Evolutionary conservation across 1,140 invertebrate genomes (phyloP), one percentile per base, ranked within the genome.

Genomic region (Coptotermes formosanus): DNA sequence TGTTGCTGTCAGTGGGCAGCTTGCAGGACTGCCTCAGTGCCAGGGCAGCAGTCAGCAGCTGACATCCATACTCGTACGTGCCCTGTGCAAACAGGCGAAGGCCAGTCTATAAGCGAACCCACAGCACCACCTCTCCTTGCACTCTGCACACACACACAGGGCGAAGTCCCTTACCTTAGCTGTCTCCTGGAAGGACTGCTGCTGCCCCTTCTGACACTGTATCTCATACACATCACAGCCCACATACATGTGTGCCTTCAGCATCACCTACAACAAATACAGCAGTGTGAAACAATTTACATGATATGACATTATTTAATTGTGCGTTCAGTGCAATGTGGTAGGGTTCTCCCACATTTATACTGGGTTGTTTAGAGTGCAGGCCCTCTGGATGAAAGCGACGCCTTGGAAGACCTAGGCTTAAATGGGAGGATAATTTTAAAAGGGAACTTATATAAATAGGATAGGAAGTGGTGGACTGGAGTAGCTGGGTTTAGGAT

Each of bases 31-130:
- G 93, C 84, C 96, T 90, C 25, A 97, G 89, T n/a, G 95, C 92
- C 75, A 95, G 90, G n/a, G 95, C 94, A 23, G 95, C 95, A 88
- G 95, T 94, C 21, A 96, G 91, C 84, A 96, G 89, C 90, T 96
- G 95, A 88, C 94, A 95, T 9, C 96, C 96, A 89, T 96, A 97
- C 84, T 96, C 94, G 89, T 95, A 96, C 6, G 95, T 96, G 52
- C 94, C 94, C 95, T 96, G 87, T 6, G 25, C 23, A 23, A 44
- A 45, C 12, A 82, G 8, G 2, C 30, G 83, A 84, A 23, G 12
- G 3, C 11, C 14, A 55, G 16, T 21, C 0, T 1, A 4, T 19
- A 55, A 19, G 11, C 7, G 14, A 14, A 3, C 4, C 81, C n/a
- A 4, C 38, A 19, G 38, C 6, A 19, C 81, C n/a, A 82, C 11